A percentile compares a stretch with the other conserved stretches of the same genome.
Conservation (phyloP, 37 sponge, comb jelly and placozoan species). For the Bolinopsis microptera region DNA sequence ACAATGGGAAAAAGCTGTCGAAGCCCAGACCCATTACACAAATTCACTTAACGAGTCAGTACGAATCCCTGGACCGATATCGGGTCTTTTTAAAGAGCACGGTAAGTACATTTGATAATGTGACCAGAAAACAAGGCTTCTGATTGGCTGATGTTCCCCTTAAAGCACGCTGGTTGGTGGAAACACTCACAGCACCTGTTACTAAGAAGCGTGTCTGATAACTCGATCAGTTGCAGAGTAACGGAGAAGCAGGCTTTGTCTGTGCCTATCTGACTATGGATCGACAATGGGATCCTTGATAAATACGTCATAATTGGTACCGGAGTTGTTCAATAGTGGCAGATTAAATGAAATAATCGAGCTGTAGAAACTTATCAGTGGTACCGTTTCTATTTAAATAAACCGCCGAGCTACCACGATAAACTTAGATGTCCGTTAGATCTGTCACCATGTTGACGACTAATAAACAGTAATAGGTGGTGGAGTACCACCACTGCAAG, state of each 20-base stretch:
- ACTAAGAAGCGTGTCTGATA: not conserved
- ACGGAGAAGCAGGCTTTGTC: not conserved
- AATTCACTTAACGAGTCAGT: not conserved
- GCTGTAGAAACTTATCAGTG: too few species aligned
- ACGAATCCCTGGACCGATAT: not conserved
- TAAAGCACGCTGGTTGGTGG: not conserved
- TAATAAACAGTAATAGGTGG: too few species aligned
- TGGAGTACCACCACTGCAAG: too few species aligned
- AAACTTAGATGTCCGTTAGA: too few species aligned
- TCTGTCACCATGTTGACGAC: too few species aligned
- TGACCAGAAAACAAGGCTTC: not conserved
- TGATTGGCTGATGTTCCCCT: not conserved
- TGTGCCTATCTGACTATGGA: not conserved
- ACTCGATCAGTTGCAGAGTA: not conserved
- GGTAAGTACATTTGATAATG: not conserved
- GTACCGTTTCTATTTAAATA: too few species aligned
- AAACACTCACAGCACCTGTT: not conserved
- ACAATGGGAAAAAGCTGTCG: too few species aligned
- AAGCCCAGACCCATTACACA: not conserved
- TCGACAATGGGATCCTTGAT: too few species aligned
- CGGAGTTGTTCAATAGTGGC: too few species aligned
- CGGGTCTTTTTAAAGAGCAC: not conserved
- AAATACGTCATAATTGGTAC: too few species aligned
- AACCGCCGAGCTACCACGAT: too few species aligned
- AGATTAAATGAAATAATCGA: too few species aligned